These are phyloP conservation scores for Pseudococcus jackbeardsleyi DNA, from an alignment of 2,888 invertebrate genomes.

Conservation along the genomic window DNA sequence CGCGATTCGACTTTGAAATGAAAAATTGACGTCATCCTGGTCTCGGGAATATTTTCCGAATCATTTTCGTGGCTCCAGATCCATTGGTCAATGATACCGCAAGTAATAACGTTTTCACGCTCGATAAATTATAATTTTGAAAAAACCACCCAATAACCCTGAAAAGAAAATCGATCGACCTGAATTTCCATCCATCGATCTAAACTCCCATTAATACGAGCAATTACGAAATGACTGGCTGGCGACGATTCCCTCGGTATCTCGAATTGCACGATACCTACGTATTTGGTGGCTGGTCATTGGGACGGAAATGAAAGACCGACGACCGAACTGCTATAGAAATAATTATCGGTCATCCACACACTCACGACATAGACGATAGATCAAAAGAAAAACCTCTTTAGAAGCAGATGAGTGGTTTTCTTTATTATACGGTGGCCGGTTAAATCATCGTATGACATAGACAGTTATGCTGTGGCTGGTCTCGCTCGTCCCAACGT, in stretches of 20 bases:
- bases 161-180: slow-evolving; percentile 40
- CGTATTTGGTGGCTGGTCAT: background rate
- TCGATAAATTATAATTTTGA: slow-evolving; percentile 9
- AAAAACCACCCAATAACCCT: background rate
- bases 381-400: background rate
- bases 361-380: background rate
- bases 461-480: background rate
- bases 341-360: slow-evolving; percentile 23
- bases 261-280: background rate
- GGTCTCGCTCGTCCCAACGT: background rate
- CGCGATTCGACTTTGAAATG: background rate
- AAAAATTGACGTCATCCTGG: background rate
- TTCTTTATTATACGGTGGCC: background rate
- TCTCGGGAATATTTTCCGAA: background rate
- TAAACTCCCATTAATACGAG: background rate
- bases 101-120: slow-evolving; percentile 8
- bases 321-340: background rate
- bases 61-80: background rate
- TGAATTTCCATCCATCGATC: background rate
- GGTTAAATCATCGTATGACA: slow-evolving; percentile 29
- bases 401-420: slow-evolving; percentile 7
- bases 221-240: slow-evolving; percentile 39
- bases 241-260: too few species aligned
- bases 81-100: background rate
- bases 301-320: background rate